Evolutionary conservation across 1,140 invertebrate genomes (phyloP).

Genomic region (Apis cerana): DNA sequence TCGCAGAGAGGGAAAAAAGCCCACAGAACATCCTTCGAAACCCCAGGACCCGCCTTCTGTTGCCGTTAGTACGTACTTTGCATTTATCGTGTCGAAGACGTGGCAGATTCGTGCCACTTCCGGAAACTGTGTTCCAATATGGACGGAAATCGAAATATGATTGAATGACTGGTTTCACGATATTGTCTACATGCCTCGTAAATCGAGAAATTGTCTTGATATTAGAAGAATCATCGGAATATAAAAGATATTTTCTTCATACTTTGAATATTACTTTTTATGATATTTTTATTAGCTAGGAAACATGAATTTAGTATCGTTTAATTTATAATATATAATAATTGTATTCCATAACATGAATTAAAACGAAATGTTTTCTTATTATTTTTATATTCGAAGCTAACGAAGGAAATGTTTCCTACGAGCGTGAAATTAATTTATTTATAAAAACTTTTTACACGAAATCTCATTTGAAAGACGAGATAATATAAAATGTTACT

Average conservation of each 20-base stretch:
- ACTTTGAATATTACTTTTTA: too few species aligned
- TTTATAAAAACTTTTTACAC: too few species aligned
- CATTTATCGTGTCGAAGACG: conserved; percentile 55
- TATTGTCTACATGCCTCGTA: background rate
- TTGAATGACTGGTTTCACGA: conserved; percentile 3
- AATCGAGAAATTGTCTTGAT: background rate
- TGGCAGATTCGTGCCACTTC: background rate
- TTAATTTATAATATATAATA: too few species aligned
- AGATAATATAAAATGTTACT: too few species aligned
- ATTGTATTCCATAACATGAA: too few species aligned
- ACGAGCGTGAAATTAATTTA: too few species aligned
- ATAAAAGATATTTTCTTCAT: background rate
- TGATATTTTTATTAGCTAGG: too few species aligned
- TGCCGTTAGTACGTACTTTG: conserved; percentile 63
- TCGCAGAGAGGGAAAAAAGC: background rate
- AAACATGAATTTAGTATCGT: too few species aligned
- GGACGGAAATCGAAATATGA: conserved; percentile 42
- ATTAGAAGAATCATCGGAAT: background rate
- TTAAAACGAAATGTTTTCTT: too few species aligned
- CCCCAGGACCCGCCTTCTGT: conserved; percentile 36
- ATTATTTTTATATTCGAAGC: too few species aligned
- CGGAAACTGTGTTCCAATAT: background rate
- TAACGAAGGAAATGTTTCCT: too few species aligned
- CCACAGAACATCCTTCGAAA: conserved; percentile 40
- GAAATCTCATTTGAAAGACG: too few species aligned